Percentiles rank a stretch among this genome's conserved stretches.
These are phyloP conservation scores for Hystrix cristata DNA, from an alignment of 2,113 vertebrate genomes.

Conservation along the genomic window DNA sequence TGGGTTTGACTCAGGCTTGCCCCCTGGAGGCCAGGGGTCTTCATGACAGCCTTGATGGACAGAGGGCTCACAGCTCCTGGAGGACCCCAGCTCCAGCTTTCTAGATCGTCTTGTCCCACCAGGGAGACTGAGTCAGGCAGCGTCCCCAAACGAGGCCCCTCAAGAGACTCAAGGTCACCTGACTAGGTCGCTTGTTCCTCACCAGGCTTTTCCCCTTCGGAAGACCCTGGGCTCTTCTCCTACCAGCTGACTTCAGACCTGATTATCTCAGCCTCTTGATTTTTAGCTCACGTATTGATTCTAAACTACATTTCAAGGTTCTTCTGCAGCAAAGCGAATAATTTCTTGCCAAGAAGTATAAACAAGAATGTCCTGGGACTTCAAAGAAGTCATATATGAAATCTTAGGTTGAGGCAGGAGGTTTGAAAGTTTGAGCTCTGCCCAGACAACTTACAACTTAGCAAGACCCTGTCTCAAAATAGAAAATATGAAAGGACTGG, in stretches of 20 bases:
- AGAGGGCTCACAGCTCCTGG: accelerated
- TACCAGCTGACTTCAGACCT: background rate
- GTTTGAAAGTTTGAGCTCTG: background rate
- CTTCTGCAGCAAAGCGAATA: background rate
- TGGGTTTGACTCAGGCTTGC: background rate
- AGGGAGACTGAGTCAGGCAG: background rate
- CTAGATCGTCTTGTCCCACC: background rate
- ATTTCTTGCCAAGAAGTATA: background rate
- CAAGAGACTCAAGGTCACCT: background rate
- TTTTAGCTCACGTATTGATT: background rate
- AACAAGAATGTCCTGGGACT: background rate
- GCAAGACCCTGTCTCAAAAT: background rate
- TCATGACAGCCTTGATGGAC: background rate
- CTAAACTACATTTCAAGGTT: background rate
- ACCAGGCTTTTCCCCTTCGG: too few relatives aligned
- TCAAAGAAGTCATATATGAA: background rate
- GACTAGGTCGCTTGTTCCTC: background rate
- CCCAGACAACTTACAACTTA: background rate
- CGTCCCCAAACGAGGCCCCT: accelerated
- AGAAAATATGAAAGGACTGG: background rate
- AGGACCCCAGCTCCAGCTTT: background rate
- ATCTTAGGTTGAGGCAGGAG: background rate
- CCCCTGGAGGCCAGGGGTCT: background rate
- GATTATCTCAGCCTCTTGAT: background rate
- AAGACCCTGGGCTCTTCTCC: background rate